Evolutionary conservation across 2,888 invertebrate genomes (phyloP).

Genomic region (Quadriops clusia): DNA sequence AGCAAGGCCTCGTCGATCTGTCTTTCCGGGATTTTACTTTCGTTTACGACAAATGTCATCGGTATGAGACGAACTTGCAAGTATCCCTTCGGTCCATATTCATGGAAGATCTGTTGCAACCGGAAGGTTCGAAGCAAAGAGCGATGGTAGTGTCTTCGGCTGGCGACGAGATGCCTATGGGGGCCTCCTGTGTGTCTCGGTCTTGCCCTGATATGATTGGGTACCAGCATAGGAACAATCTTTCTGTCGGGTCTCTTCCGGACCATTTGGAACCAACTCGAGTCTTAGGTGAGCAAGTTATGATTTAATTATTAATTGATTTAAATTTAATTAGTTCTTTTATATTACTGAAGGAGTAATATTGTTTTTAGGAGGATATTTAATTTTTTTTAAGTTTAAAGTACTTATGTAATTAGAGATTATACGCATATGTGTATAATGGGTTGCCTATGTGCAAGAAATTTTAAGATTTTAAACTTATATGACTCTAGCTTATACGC

Average conservation of each 20-base stretch:
- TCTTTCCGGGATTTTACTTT: constrained; percentile 74
- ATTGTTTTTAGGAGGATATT: too few species aligned
- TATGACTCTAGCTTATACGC: too few species aligned
- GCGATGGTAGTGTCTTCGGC: constrained; percentile 69
- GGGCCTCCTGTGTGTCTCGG: constrained; percentile 52
- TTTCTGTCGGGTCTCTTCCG: constrained; percentile 43
- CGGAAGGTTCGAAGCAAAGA: constrained; percentile 66
- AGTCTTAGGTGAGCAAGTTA: constrained; percentile 36
- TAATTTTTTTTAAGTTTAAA: too few species aligned
- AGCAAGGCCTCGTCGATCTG: constrained; percentile 72
- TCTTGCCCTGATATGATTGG: constrained; percentile 67
- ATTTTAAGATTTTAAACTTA: too few species aligned
- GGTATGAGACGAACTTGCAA: constrained; percentile 61
- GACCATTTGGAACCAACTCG: constrained; percentile 45
- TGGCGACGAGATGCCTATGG: constrained; percentile 31
- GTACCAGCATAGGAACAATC: constrained; percentile 21
- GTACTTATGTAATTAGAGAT: too few species aligned
- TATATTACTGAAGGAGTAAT: too few species aligned
- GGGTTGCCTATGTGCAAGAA: too few species aligned
- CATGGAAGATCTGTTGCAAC: constrained; percentile 81
- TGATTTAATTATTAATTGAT: too few species aligned
- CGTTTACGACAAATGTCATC: constrained; percentile 55
- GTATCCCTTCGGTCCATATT: constrained; percentile 73
- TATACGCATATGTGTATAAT: too few species aligned
- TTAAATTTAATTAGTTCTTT: too few species aligned